Conservation (phyloP, 2,888 invertebrate genomes). For the Aspidapion aeneum region DNA sequence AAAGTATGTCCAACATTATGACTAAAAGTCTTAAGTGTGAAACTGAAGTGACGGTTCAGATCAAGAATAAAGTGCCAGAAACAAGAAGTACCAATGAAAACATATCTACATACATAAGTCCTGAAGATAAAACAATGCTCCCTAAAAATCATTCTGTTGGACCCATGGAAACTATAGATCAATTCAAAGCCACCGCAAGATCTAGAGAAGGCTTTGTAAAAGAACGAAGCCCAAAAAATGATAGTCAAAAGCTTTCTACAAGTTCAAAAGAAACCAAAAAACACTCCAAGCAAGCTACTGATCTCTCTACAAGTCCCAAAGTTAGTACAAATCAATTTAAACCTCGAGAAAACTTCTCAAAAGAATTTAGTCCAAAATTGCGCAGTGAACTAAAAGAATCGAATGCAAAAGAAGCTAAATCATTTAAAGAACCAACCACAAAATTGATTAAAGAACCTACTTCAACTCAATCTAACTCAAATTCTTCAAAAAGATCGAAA, state of each 20-base stretch:
- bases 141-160: too few species aligned
- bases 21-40: constrained; percentile 35
- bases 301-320: not conserved
- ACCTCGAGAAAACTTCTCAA: not conserved
- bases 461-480: not conserved
- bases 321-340: not conserved
- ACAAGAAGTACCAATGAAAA: not conserved
- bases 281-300: not conserved
- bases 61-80: constrained; percentile 13
- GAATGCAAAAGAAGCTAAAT: not conserved
- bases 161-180: too few species aligned
- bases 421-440: not conserved
- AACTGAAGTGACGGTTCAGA: constrained; percentile 35
- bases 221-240: too few species aligned
- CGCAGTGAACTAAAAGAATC: not conserved
- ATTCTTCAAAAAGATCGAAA: not conserved
- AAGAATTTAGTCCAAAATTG: not conserved
- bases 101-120: not conserved
- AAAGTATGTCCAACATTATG: constrained; percentile 31
- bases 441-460: not conserved
- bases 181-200: too few species aligned
- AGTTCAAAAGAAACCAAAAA: too few species aligned
- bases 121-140: not conserved
- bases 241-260: too few species aligned
- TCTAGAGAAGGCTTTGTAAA: too few species aligned